These are phyloP conservation scores for Drosophila yooni DNA, from an alignment of 2,888 invertebrate genomes.

Conservation along the genomic window DNA sequence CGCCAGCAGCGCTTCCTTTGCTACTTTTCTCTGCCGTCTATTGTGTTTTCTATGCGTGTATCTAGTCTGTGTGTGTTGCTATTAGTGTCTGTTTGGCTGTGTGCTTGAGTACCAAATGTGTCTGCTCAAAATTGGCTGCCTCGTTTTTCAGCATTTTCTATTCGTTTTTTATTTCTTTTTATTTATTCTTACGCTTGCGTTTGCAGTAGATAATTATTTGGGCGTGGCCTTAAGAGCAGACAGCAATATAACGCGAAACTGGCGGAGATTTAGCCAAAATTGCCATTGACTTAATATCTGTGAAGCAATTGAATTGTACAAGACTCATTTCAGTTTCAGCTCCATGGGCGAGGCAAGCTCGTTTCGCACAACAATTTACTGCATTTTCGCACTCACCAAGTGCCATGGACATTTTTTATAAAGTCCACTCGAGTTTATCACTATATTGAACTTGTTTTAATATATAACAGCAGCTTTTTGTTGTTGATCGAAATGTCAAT, in stretches of 20 bases:
- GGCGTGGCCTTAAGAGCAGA: conserved; percentile 37
- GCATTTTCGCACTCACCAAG: conserved; percentile 25
- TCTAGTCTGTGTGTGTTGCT: conserved; percentile 7
- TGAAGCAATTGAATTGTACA: conserved; percentile 54
- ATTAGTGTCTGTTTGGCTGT: conserved; percentile 5
- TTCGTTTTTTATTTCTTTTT: conserved; percentile 15
- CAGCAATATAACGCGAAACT: conserved; percentile 31
- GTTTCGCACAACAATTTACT: conserved; percentile 32
- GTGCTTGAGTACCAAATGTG: conserved; percentile 45
- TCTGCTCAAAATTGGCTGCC: conserved; percentile 39
- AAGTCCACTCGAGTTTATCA: conserved; percentile 1
- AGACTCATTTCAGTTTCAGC: conserved; percentile 57
- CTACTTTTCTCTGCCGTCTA: conserved; percentile 62
- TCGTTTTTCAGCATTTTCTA: conserved; percentile 45
- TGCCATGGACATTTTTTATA: conserved; percentile 12
- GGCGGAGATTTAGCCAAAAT: conserved; percentile 8
- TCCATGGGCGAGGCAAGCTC: conserved; percentile 12
- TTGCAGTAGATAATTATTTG: conserved; percentile 55
- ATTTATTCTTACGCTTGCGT: conserved; percentile 7
- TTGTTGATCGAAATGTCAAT: background rate
- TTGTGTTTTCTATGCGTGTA: conserved; percentile 44
- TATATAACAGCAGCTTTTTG: background rate
- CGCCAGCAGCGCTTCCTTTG: conserved; percentile 67
- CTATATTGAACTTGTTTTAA: background rate
- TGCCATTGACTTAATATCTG: conserved; percentile 57